Evolutionary conservation across 2,797 vertebrate species (phyloP).

Genomic region (Pterois miles): DNA sequence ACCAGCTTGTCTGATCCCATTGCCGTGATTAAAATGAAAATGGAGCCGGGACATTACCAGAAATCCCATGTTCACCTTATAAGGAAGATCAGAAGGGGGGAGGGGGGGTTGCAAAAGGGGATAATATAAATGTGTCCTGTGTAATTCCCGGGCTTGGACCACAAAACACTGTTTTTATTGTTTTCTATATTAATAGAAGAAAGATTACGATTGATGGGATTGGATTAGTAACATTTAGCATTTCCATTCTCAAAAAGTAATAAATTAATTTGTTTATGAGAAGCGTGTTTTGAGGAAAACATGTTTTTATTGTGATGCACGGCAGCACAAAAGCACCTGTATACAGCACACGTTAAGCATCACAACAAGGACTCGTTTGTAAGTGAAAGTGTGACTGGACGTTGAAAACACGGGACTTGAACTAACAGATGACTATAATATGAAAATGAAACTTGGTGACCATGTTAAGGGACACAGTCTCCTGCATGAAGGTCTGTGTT

Average conservation of each 20-base stretch:
- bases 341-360: not conserved
- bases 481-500: too few species aligned
- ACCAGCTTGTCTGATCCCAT: slow-evolving; percentile 84
- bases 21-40: slow-evolving; percentile 88
- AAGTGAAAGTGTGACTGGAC: too few species aligned
- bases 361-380: slow-evolving; percentile 24
- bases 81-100: slow-evolving; percentile 79
- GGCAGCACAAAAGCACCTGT: slow-evolving; percentile 34
- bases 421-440: too few species aligned
- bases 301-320: slow-evolving; percentile 54
- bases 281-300: slow-evolving; percentile 51
- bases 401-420: too few species aligned
- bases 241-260: slow-evolving; percentile 55
- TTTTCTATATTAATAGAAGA: slow-evolving; percentile 72
- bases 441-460: too few species aligned
- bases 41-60: slow-evolving; percentile 80
- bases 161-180: slow-evolving; percentile 67
- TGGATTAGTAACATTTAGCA: slow-evolving; percentile 59
- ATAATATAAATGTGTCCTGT: slow-evolving; percentile 66
- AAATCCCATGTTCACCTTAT: slow-evolving; percentile 84
- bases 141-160: slow-evolving; percentile 74
- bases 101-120: slow-evolving; percentile 32
- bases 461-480: too few species aligned
- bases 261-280: slow-evolving; percentile 65
- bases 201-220: slow-evolving; percentile 68